Evolutionary conservation across 2,113 vertebrate genomes (phyloP).

Genomic region (Vulpes lagopus): DNA sequence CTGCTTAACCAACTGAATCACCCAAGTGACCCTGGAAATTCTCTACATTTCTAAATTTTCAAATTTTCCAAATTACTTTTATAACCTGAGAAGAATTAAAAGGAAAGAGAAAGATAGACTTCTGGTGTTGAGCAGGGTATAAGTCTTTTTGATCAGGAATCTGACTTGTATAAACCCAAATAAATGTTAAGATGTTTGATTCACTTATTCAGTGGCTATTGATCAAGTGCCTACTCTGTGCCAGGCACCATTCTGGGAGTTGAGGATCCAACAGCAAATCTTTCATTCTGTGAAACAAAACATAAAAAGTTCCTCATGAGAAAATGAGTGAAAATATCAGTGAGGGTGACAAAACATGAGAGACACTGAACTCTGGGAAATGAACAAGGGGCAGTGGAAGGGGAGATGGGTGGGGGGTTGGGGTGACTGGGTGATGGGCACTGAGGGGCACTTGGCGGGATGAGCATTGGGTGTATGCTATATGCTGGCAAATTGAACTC

Average conservation of each 20-base stretch:
- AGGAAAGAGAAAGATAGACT: not conserved
- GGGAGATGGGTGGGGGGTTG: no score
- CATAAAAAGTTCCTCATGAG: not conserved
- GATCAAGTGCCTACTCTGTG: not conserved
- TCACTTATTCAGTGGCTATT: not conserved
- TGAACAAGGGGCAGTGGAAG: no score
- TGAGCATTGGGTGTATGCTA: no score
- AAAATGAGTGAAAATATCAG: not conserved
- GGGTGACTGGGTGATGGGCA: no score
- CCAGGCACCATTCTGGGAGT: not conserved
- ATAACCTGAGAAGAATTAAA: not conserved
- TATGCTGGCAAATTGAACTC: no score
- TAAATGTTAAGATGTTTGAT: not conserved
- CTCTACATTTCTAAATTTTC: not conserved
- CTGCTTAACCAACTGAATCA: not conserved
- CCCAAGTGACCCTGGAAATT: not conserved
- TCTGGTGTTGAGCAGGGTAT: not conserved
- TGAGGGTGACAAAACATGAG: no score
- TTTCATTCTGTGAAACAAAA: not conserved
- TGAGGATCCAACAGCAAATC: not conserved
- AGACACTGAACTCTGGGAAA: no score
- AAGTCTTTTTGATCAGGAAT: slow-evolving; percentile 16
- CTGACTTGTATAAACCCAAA: not conserved
- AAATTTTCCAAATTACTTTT: slow-evolving; percentile 17
- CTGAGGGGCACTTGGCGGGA: no score